A percentile compares a stretch with the other conserved stretches of the same genome.
Evolutionary conservation across 2,797 vertebrate species (phyloP).

Genomic region (Uromys caudimaculatus): DNA sequence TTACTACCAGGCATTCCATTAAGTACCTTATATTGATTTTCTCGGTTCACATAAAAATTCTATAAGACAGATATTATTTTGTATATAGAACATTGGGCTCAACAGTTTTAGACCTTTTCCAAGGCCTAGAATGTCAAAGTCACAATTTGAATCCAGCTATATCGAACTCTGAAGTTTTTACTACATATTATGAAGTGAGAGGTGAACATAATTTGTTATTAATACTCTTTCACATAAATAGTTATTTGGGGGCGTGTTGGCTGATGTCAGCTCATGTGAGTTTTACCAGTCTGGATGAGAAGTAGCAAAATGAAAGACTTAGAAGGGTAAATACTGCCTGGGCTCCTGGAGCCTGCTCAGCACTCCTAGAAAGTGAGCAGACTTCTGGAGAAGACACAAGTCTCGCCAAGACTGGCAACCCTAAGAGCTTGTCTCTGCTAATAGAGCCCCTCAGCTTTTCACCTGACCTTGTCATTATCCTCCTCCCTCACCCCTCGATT

Average conservation of each 20-base stretch:
- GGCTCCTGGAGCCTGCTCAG: background rate
- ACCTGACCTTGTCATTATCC: conserved; percentile 13
- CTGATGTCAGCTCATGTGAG: background rate
- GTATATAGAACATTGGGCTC: background rate
- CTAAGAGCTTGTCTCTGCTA: conserved; percentile 35
- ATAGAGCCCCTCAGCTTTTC: background rate
- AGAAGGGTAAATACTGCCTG: background rate
- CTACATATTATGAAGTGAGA: background rate
- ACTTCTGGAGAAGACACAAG: background rate
- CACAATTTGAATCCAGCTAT: conserved; percentile 37
- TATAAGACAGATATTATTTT: conserved; percentile 34
- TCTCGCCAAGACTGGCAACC: background rate
- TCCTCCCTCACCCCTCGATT: conserved; percentile 16
- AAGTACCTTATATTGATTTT: conserved; percentile 30
- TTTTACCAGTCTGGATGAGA: conserved; percentile 7
- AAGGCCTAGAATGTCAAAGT: background rate
- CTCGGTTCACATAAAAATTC: conserved; percentile 23
- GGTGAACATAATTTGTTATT: background rate
- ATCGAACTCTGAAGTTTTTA: background rate
- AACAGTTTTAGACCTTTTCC: background rate
- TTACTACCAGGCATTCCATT: background rate
- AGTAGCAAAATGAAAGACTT: background rate
- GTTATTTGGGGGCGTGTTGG: conserved; percentile 14
- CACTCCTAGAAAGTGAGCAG: background rate
- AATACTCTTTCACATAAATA: background rate